Evolutionary conservation across 2,113 vertebrate species (phyloP), one percentile per base, ranked within the genome.

Genomic region (Austrofundulus limnaeus): DNA sequence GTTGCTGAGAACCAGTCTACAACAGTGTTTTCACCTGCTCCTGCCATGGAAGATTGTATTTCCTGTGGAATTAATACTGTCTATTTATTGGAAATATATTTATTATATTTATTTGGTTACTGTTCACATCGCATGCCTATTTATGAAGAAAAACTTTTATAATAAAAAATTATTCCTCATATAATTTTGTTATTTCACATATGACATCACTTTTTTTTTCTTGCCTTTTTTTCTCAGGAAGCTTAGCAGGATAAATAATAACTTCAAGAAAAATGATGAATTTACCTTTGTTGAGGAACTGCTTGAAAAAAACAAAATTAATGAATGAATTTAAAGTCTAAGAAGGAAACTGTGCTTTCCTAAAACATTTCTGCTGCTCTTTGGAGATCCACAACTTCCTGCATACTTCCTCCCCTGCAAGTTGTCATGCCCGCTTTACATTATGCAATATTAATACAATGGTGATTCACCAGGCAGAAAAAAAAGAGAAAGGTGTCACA

Each of bases 291-390:
- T 21, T 15, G 46, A 66, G 53, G 45, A 61, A 53, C 14, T 45
- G 37, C 24, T 48, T 2, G 73, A 19, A 19, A 45, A 10, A 15
- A 46, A 24, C 1, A 11, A 23, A 25, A 48, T 21, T 21, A 16
- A 8, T 31, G 20, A 69, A 60, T 58, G 25, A 85, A 84, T 85
- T 82, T 78, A 20, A 58, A 72, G 34, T 17, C 37, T 54, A 52
- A 90, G 69, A 56, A 84, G 89, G 92, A 91, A 92, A 85, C 47
- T 88, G 91, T 92, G 85, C 81, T 92, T 92, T 91, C 89, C 90
- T 83, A 45, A 90, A 92, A 91, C 51, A 86, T 76, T 89, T 77
- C 81, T 83, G 54, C 63, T 52, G 43, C 53, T 60, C 21, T 80
- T 34, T 6, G 54, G 42, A 78, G 60, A 78, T 13, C 25, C 60